Percentiles rank a stretch among this genome's conserved stretches.
Conservation (phyloP, 2,888 invertebrate species). For the Epinotia ramella region DNA sequence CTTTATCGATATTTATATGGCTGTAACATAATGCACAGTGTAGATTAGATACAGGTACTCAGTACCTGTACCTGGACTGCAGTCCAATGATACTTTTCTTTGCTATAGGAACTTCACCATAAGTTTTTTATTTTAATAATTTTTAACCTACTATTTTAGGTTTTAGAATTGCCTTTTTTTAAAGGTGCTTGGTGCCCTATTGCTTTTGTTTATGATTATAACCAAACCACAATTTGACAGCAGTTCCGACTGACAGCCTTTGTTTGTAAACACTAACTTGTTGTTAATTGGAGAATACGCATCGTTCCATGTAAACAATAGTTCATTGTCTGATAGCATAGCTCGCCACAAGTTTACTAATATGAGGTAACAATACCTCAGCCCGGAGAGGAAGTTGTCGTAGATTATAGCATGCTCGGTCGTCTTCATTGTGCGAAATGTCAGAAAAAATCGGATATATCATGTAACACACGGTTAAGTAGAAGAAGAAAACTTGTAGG, state of each 20-base stretch:
- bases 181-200: too few relatives aligned
- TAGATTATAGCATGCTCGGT: background rate
- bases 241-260: background rate
- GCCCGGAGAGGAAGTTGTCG: slow-evolving; percentile 64
- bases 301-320: slow-evolving; percentile 66
- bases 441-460: background rate
- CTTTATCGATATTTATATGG: too few relatives aligned
- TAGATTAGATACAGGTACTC: too few relatives aligned
- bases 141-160: background rate
- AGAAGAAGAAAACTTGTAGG: background rate
- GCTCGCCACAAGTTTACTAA: slow-evolving; percentile 71
- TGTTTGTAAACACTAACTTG: slow-evolving; percentile 48
- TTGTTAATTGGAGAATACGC: slow-evolving; percentile 51
- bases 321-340: slow-evolving; percentile 73
- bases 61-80: too few relatives aligned
- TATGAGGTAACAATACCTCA: slow-evolving; percentile 64
- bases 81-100: too few relatives aligned
- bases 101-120: too few relatives aligned
- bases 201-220: background rate
- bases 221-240: background rate
- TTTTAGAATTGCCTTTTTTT: too few relatives aligned
- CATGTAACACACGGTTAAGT: background rate
- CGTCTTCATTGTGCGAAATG: background rate
- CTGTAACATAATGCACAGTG: too few relatives aligned
- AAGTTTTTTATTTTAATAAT: background rate